Evolutionary conservation across 2,888 invertebrate species (phyloP).

Genomic region (Phyllotreta striolata): DNA sequence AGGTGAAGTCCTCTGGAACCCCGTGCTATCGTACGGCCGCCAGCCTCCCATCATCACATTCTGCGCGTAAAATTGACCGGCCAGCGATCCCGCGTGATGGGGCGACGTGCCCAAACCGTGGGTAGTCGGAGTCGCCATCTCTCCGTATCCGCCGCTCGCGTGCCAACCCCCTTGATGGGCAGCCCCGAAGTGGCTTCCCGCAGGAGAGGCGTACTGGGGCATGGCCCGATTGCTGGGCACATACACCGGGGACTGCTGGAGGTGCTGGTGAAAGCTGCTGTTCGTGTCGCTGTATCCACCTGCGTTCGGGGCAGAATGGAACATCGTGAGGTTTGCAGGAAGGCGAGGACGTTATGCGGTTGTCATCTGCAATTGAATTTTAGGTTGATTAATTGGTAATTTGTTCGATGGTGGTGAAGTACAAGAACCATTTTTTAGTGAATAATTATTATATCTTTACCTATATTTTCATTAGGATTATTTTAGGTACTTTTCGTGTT

Average conservation of each 20-base stretch:
- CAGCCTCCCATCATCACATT: slow-evolving; percentile 81
- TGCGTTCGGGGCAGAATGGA: slow-evolving; percentile 57
- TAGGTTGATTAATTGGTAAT: background rate
- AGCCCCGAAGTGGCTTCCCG: slow-evolving; percentile 54
- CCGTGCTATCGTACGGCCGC: slow-evolving; percentile 76
- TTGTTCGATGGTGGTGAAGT: no score
- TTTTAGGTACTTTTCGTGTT: no score
- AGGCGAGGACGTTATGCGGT: slow-evolving; percentile 29
- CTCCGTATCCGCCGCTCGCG: slow-evolving; percentile 56
- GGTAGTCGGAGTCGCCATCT: slow-evolving; percentile 59
- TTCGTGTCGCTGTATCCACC: slow-evolving; percentile 57
- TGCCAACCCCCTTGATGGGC: slow-evolving; percentile 53
- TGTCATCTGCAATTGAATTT: slow-evolving; percentile 44
- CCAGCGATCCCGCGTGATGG: slow-evolving; percentile 62
- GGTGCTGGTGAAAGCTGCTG: slow-evolving; percentile 59
- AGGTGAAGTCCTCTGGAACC: slow-evolving; percentile 83
- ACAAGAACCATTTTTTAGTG: no score
- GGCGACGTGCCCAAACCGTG: slow-evolving; percentile 60
- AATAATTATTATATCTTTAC: no score
- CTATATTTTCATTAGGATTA: no score
- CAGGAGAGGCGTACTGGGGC: slow-evolving; percentile 63
- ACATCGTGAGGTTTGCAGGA: slow-evolving; percentile 52
- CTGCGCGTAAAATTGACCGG: slow-evolving; percentile 78
- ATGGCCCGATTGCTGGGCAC: slow-evolving; percentile 66
- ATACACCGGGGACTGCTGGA: slow-evolving; percentile 70